Conservation (phyloP, 2,888 invertebrate genomes). For the Ochropleura leucogaster region DNA sequence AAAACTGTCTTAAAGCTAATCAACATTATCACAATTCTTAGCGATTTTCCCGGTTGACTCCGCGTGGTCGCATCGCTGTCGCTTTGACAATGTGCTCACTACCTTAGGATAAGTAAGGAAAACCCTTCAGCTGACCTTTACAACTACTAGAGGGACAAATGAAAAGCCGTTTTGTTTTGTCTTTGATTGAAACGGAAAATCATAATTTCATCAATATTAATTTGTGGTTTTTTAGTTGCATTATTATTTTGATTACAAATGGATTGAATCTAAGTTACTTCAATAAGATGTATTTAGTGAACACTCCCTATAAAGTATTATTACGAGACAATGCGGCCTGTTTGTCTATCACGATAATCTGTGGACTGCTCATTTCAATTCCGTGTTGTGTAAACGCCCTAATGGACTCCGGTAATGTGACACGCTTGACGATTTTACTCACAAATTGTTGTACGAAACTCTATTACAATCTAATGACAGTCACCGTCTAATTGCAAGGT, state of each 20-base stretch:
- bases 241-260: not conserved
- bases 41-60: not conserved
- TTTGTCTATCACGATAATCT: constrained; percentile 90
- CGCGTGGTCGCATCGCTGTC: not conserved
- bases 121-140: constrained; percentile 26
- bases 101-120: constrained; percentile 26
- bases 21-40: not conserved
- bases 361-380: constrained; percentile 90
- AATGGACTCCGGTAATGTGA: constrained; percentile 90
- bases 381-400: constrained; percentile 90
- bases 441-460: constrained; percentile 90
- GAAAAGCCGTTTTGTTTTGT: constrained; percentile 10
- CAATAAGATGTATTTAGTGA: constrained; percentile 49
- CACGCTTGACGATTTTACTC: constrained; percentile 91
- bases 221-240: not conserved
- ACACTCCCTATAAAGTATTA: constrained; percentile 84
- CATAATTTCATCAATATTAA: not conserved
- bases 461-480: constrained; percentile 90
- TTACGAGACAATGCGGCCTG: constrained; percentile 88
- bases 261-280: not conserved
- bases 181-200: constrained; percentile 5
- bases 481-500: constrained; percentile 89
- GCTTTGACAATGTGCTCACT: constrained; percentile 11
- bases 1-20: not conserved
- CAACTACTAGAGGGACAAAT: not conserved